These are phyloP conservation scores for Tetraodon nigroviridis DNA, from an alignment of 2,113 vertebrate genomes.

Conservation along the genomic window DNA sequence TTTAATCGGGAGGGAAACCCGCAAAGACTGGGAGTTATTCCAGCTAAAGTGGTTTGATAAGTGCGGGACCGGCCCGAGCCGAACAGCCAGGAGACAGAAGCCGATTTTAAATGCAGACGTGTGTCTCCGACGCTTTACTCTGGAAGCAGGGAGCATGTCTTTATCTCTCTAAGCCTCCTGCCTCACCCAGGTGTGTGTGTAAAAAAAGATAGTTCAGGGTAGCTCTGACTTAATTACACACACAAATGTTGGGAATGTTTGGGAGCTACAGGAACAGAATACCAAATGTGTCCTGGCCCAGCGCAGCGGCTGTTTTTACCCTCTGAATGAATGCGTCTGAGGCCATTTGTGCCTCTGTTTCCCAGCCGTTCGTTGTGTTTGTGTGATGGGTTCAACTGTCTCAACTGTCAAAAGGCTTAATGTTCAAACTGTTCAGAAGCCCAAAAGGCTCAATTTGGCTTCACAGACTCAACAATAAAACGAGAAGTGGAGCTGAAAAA, in stretches of 20 bases:
- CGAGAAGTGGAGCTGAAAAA: neutral
- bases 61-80: constrained; percentile 21
- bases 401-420: too few relatives aligned
- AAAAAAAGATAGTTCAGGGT: constrained; percentile 8
- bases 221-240: constrained; percentile 12
- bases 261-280: constrained; percentile 18
- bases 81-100: constrained; percentile 22
- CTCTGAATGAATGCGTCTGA: too few relatives aligned
- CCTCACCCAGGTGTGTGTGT: neutral
- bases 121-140: constrained; percentile 30
- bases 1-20: constrained; percentile 10
- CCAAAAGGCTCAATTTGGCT: neutral
- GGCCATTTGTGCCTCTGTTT: too few relatives aligned
- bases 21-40: constrained; percentile 21
- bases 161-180: constrained; percentile 14
- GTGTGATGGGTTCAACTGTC: too few relatives aligned
- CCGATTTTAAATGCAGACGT: constrained; percentile 35
- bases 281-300: constrained; percentile 1
- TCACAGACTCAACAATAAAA: neutral
- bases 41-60: constrained; percentile 35
- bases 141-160: constrained; percentile 30
- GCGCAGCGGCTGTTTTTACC: neutral
- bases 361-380: too few relatives aligned
- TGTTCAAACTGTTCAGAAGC: neutral
- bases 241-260: constrained; percentile 44